These are phyloP conservation scores for Caenorhabditis remanei DNA, from an alignment of 1,140 invertebrate genomes.

Conservation along the genomic window DNA sequence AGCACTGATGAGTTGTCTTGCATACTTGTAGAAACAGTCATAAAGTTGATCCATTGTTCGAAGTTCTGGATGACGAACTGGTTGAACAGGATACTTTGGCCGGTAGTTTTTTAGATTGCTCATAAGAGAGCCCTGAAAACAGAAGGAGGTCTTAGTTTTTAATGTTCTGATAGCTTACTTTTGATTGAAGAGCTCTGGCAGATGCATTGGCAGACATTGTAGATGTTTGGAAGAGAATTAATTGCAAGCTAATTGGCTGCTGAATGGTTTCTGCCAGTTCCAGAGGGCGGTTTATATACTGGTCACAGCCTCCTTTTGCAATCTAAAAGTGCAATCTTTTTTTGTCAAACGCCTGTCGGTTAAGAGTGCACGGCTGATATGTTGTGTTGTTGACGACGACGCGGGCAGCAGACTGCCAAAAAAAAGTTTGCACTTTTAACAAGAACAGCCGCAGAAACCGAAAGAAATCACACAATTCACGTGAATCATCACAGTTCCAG, in stretches of 20 bases:
- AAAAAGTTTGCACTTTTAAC: slow-evolving; percentile 49
- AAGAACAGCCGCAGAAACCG: slow-evolving; percentile 32
- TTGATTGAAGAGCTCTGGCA: slow-evolving; percentile 32
- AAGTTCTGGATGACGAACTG: slow-evolving; percentile 9
- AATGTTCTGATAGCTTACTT: background rate
- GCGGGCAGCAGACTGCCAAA: slow-evolving; percentile 3
- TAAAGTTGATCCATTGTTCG: slow-evolving; percentile 36
- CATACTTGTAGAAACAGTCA: slow-evolving; percentile 38
- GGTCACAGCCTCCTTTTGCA: background rate
- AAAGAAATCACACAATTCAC: slow-evolving; percentile 29
- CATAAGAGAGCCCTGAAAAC: slow-evolving; percentile 10
- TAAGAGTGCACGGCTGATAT: slow-evolving; percentile 29
- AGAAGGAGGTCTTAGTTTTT: background rate
- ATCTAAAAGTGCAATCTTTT: slow-evolving; percentile 42
- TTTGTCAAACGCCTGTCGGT: slow-evolving; percentile 10
- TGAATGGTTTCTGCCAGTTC: background rate
- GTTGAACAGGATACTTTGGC: background rate
- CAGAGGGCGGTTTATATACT: slow-evolving; percentile 27
- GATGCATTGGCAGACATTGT: slow-evolving; percentile 8
- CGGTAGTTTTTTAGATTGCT: slow-evolving; percentile 2
- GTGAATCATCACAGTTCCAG: slow-evolving; percentile 41
- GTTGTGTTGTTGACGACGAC: background rate
- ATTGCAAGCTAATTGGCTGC: background rate
- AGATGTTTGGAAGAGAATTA: background rate
- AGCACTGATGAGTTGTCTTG: slow-evolving; percentile 34